Evolutionary conservation across 2,888 invertebrate genomes (phyloP), one percentile per base, ranked within the genome.

Genomic region (Bembecia ichneumoniformis): DNA sequence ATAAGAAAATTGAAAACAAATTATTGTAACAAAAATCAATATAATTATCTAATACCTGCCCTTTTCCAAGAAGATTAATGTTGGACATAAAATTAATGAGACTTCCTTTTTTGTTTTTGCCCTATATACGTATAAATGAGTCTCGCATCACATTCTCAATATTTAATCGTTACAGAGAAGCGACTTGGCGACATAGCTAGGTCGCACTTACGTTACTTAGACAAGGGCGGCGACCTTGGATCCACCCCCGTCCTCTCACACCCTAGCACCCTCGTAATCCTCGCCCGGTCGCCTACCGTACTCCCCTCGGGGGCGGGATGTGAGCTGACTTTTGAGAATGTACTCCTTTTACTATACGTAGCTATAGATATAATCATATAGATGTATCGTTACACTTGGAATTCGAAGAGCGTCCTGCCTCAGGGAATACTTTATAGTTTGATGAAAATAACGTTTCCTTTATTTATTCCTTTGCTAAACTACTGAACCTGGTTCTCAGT

Each of bases 181-280:
- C 66, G 70, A 62, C 71, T 71, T 71, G 73, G 74, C 77, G 79
- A 77, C 77, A 62, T 64, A 71, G 77, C 76, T 71, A 72, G 76
- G 77, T 78, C 80, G 79, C 62, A 63, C 70, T 74, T 74, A 73
- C 74, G 79, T 76, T 79, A 78, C 72, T 70, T 77, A 75, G 76
- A 68, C 77, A 74, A 77, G 82, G 80, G 74, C 79, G 82, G 77
- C 68, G 84, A 84, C 86, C 84, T 86, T 86, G 86, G 71, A 62
- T 51, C 65, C 62, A 56, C 60, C 65, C 55, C 58, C 28, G 13
- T n/a, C 11, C 28, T 11, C 43, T 28, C 9, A 28, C 28, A 28
- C 28, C 9, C 28, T 9, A 9, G 28, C 16, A 34, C 28, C 20
- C 28, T 46, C 44, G 17, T n/a, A 46, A 11, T 28, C 34, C 46